phyloP scores from a whole-genome alignment of 2,113 vertebrate species.

The Megaleporinus macrocephalus region DNA sequence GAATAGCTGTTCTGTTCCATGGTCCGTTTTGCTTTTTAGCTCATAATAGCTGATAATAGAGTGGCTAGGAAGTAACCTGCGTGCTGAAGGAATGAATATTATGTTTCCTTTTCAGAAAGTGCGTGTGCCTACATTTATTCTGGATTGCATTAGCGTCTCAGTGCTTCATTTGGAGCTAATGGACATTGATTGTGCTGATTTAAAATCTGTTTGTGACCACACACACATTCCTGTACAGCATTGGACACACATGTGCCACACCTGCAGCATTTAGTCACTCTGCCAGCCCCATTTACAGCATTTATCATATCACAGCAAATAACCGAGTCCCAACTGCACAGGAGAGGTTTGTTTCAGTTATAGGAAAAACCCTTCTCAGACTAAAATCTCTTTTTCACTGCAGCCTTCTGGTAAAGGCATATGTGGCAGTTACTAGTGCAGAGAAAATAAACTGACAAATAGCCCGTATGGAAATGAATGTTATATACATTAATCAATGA shows the following conservation, averaged over 20 bases:
- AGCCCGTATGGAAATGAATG: neutral
- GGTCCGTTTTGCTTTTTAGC: neutral
- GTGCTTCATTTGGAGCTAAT: conserved; percentile 68
- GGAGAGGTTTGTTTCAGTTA: conserved; percentile 7
- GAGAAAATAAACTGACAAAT: neutral
- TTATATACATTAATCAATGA: neutral
- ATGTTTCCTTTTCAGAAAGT: neutral
- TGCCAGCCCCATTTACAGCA: neutral
- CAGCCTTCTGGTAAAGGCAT: neutral
- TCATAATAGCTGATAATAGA: neutral
- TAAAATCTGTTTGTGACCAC: conserved; percentile 50
- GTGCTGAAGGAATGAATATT: neutral
- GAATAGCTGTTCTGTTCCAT: neutral
- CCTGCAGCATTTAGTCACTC: neutral
- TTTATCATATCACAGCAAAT: conserved; percentile 26
- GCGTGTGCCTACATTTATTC: neutral
- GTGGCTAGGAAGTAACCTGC: neutral
- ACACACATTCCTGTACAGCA: conserved; percentile 7
- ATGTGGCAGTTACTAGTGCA: neutral
- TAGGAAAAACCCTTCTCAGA: neutral
- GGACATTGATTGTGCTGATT: conserved; percentile 62
- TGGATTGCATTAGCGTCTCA: conserved; percentile 53
- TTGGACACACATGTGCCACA: neutral
- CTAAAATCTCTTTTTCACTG: neutral
- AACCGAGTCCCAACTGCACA: conserved; percentile 3